Evolutionary conservation across 2,113 vertebrate species (phyloP).

Genomic region (Nanorana parkeri): DNA sequence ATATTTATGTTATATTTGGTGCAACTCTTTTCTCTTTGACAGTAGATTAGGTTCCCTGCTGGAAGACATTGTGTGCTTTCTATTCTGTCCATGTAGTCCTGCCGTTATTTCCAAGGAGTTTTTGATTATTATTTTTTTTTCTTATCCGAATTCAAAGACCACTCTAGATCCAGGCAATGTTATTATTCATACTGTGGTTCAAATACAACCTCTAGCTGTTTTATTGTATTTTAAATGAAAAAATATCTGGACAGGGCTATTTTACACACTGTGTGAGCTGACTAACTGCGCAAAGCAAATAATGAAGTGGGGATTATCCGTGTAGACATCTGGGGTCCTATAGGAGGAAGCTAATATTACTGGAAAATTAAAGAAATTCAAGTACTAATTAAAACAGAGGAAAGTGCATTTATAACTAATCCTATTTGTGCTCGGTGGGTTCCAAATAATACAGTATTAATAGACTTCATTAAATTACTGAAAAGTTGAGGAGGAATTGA

Average conservation of each 20-base stretch:
- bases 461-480: slow-evolving; percentile 35
- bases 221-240: slow-evolving; percentile 58
- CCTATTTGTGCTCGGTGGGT: slow-evolving; percentile 10
- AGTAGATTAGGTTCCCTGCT: slow-evolving; percentile 50
- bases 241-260: slow-evolving; percentile 53
- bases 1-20: slow-evolving; percentile 47
- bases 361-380: slow-evolving; percentile 32
- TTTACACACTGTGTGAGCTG: slow-evolving; percentile 53
- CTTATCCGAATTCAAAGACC: slow-evolving; percentile 53
- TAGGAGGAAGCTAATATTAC: slow-evolving; percentile 49
- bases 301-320: slow-evolving; percentile 52
- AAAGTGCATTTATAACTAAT: slow-evolving; percentile 41
- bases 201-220: slow-evolving; percentile 56
- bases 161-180: slow-evolving; percentile 51
- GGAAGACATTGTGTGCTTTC: slow-evolving; percentile 46
- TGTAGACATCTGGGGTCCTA: slow-evolving; percentile 48
- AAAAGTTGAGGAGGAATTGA: not conserved
- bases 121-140: slow-evolving; percentile 32
- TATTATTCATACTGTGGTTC: slow-evolving; percentile 57
- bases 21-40: slow-evolving; percentile 41
- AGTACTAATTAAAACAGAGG: slow-evolving; percentile 50
- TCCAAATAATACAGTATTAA: slow-evolving; percentile 16
- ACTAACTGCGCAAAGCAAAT: slow-evolving; percentile 53
- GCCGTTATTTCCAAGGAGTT: slow-evolving; percentile 55
- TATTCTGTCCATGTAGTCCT: slow-evolving; percentile 43